Conservation (phyloP, 2,113 vertebrate genomes). For the Zosterops japonicus region DNA sequence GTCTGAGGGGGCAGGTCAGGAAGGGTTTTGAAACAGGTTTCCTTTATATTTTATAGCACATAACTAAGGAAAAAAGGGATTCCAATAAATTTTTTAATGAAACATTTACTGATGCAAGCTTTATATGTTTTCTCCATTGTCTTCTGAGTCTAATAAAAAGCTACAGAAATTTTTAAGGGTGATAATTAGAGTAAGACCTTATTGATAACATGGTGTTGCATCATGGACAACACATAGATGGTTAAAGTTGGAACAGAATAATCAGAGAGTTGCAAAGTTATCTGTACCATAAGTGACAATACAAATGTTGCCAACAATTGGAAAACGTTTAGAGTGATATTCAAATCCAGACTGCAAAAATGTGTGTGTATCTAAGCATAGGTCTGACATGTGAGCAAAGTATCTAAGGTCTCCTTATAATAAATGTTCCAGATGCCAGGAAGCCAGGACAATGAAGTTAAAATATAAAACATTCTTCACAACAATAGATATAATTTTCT, state of each 20-base stretch:
- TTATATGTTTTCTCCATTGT: background rate
- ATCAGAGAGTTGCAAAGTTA: background rate
- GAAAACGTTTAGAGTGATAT: background rate
- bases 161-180: background rate
- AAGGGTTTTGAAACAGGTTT: background rate
- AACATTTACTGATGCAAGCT: background rate
- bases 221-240: background rate
- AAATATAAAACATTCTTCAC: background rate
- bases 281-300: background rate
- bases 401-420: background rate
- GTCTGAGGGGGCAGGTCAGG: fast-evolving
- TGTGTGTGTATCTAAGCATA: background rate
- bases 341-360: background rate
- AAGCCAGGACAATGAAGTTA: background rate
- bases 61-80: background rate
- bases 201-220: background rate
- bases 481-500: background rate
- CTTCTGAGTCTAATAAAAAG: background rate
- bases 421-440: background rate
- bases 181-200: background rate
- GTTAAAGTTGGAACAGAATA: background rate
- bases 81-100: background rate
- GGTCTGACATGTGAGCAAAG: background rate
- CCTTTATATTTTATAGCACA: background rate
- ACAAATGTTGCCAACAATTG: background rate